phyloP scores from a whole-genome alignment of 2,797 vertebrate species.

The Danio albolineatus region DNA sequence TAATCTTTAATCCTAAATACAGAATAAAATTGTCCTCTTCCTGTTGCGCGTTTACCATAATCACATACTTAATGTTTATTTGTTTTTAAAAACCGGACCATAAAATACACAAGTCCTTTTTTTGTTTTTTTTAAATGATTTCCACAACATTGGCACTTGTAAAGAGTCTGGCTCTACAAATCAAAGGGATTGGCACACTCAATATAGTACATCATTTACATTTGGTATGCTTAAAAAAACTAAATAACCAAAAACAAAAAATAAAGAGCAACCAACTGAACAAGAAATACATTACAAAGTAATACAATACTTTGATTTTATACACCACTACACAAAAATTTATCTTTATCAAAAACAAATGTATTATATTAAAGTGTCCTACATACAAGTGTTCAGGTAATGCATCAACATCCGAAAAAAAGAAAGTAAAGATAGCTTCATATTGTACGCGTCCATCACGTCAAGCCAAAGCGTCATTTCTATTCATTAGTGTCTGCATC shows the following conservation, averaged over 20 bases:
- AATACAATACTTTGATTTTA: constrained; percentile 81
- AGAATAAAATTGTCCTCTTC: constrained; percentile 77
- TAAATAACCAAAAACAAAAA: constrained; percentile 32
- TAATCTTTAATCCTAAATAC: constrained; percentile 80
- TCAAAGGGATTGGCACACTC: constrained; percentile 90
- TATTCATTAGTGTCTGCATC: constrained; percentile 68
- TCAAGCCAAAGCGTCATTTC: constrained; percentile 72
- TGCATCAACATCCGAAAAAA: constrained; percentile 67
- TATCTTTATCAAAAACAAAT: constrained; percentile 66
- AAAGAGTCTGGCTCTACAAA: constrained; percentile 87
- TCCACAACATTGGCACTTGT: constrained; percentile 91
- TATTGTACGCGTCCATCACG: constrained; percentile 69
- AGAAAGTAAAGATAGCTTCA: constrained; percentile 71
- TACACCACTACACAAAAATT: constrained; percentile 80
- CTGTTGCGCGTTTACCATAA: constrained; percentile 77
- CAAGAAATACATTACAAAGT: constrained; percentile 56
- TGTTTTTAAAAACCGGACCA: constrained; percentile 86
- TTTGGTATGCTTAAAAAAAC: constrained; percentile 76
- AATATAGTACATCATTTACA: constrained; percentile 88
- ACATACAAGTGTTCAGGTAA: constrained; percentile 76
- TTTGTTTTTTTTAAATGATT: constrained; percentile 73
- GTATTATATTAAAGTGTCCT: constrained; percentile 77
- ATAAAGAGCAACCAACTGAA: constrained; percentile 47
- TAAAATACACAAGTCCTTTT: constrained; percentile 86
- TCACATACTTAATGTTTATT: constrained; percentile 83